Evolutionary conservation across 1,140 invertebrate genomes (phyloP).

Genomic region (Atta cephalotes): DNA sequence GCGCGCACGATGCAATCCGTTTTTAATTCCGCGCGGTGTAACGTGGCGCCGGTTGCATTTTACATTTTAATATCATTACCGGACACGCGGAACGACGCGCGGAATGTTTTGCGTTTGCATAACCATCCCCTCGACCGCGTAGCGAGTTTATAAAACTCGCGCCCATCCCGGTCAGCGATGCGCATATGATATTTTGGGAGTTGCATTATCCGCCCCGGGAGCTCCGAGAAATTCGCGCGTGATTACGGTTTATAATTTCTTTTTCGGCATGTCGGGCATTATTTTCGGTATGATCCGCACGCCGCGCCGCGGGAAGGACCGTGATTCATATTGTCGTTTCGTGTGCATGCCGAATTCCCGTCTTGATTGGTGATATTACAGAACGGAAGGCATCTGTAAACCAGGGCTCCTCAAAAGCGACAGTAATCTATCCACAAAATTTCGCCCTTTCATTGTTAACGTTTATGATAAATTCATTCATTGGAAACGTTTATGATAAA

Average conservation of each 20-base stretch:
- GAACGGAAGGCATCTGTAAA: constrained; percentile 27
- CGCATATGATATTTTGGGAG: constrained; percentile 61
- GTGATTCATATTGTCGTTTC: constrained; percentile 73
- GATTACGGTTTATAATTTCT: constrained; percentile 63
- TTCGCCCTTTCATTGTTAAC: neutral
- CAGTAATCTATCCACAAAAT: neutral
- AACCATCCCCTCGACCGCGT: constrained; percentile 13
- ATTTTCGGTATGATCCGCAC: constrained; percentile 60
- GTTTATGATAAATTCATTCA: neutral
- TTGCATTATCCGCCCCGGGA: constrained; percentile 59
- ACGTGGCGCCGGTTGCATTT: constrained; percentile 50
- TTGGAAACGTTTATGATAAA: neutral
- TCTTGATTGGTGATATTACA: constrained; percentile 72
- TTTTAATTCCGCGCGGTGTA: constrained; percentile 51
- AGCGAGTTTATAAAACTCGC: constrained; percentile 53
- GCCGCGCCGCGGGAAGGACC: constrained; percentile 37
- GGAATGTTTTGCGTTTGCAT: constrained; percentile 54
- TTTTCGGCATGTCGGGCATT: constrained; percentile 59
- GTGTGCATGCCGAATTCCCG: constrained; percentile 63
- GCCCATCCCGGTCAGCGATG: constrained; percentile 45
- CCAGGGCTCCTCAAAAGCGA: constrained; percentile 61
- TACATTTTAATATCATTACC: constrained; percentile 59
- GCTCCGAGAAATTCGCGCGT: constrained; percentile 68
- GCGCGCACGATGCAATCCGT: constrained; percentile 12
- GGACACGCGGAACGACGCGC: constrained; percentile 39